phyloP scores from a whole-genome alignment of 2,113 vertebrate species.

The Australoheros scitulus region DNA sequence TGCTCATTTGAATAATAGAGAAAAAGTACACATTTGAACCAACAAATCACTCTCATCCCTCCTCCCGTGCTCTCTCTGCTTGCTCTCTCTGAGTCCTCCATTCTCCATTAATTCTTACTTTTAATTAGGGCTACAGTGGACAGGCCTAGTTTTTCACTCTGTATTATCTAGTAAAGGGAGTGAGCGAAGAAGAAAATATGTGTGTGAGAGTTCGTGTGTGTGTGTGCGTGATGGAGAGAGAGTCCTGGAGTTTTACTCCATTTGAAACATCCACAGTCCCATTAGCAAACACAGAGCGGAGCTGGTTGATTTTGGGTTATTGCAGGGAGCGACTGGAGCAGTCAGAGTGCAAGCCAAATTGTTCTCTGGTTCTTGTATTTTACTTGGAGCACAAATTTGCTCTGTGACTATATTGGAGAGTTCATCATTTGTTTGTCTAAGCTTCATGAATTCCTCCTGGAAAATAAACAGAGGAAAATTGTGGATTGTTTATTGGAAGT shows the following conservation, averaged over 20 bases:
- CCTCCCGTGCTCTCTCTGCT: constrained; percentile 55
- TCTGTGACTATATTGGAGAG: constrained; percentile 69
- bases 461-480: constrained; percentile 33
- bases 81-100: constrained; percentile 68
- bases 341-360: constrained; percentile 68
- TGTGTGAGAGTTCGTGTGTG: constrained; percentile 42
- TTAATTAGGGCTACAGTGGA: constrained; percentile 85
- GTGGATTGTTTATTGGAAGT: constrained; percentile 41
- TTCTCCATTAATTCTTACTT: constrained; percentile 82
- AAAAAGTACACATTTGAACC: constrained; percentile 77
- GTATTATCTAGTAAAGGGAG: constrained; percentile 77
- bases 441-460: constrained; percentile 37
- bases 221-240: constrained; percentile 9
- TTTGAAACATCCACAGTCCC: constrained; percentile 68
- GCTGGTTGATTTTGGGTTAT: constrained; percentile 75
- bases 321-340: constrained; percentile 65
- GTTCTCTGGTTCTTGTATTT: constrained; percentile 66
- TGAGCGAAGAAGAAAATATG: constrained; percentile 50
- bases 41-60: constrained; percentile 69
- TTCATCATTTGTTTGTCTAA: constrained; percentile 75
- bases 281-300: constrained; percentile 72
- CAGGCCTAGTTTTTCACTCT: constrained; percentile 82
- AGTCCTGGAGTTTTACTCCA: constrained; percentile 67
- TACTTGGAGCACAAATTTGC: constrained; percentile 62
- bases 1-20: constrained; percentile 77